Percentiles rank a stretch among this genome's conserved stretches.
These are phyloP conservation scores for Calypte anna DNA, from an alignment of 2,113 vertebrate species.

Conservation along the genomic window DNA sequence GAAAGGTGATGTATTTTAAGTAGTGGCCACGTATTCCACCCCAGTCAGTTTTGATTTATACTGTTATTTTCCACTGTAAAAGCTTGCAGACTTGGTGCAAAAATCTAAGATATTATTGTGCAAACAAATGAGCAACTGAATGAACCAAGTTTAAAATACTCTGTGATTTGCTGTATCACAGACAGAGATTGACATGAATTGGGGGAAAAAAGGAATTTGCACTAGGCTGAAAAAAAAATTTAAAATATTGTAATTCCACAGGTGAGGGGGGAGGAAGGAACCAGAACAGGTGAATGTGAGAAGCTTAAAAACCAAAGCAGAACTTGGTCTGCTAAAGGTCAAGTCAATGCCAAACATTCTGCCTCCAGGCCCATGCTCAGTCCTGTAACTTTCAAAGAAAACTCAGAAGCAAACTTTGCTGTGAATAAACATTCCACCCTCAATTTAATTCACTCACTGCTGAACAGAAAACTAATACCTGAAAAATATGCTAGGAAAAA, in stretches of 20 bases:
- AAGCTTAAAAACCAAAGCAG: background rate
- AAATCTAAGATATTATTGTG: background rate
- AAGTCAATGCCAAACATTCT: background rate
- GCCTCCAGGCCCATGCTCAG: background rate
- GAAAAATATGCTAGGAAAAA: background rate
- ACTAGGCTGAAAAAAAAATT: background rate
- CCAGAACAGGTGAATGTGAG: background rate
- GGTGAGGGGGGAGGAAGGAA: rapidly evolving
- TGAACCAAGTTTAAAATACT: background rate
- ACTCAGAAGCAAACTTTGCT: background rate
- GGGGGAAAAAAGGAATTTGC: background rate
- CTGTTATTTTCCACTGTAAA: background rate
- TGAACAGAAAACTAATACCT: background rate
- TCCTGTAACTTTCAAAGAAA: background rate
- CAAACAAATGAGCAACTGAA: background rate
- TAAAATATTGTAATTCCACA: background rate
- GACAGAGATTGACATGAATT: background rate
- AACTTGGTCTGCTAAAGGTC: background rate
- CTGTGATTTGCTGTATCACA: background rate
- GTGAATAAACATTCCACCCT: background rate
- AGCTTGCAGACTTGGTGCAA: background rate
- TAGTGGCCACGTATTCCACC: background rate
- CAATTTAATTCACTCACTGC: background rate
- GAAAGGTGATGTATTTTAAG: background rate
- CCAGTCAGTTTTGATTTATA: background rate